These are phyloP conservation scores for Gila orcuttii DNA, from an alignment of 2,113 vertebrate genomes.

Conservation along the genomic window DNA sequence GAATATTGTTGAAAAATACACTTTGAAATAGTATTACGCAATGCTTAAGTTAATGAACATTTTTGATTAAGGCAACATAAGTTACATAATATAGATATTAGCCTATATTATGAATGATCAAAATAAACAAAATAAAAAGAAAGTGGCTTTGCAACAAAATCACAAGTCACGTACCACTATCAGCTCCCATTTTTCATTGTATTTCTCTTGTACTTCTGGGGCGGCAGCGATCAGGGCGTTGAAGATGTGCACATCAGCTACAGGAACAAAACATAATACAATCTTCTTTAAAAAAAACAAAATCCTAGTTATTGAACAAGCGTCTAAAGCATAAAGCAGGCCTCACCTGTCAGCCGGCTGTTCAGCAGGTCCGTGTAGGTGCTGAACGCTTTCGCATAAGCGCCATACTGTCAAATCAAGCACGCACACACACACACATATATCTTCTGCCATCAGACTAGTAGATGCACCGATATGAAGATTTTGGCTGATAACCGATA, in stretches of 20 bases:
- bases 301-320: too few relatives aligned
- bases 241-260: conserved; percentile 90
- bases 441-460: background rate
- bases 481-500: too few relatives aligned
- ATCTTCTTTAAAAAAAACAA: too few relatives aligned
- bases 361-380: conserved; percentile 85
- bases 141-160: background rate
- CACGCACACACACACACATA: background rate
- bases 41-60: too few relatives aligned
- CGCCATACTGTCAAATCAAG: conserved; percentile 77
- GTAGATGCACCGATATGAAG: too few relatives aligned
- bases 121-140: too few relatives aligned
- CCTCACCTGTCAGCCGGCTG: conserved; percentile 84
- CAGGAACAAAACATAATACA: background rate
- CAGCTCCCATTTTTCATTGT: conserved; percentile 78
- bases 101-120: too few relatives aligned
- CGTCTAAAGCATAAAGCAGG: background rate
- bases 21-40: too few relatives aligned
- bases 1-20: too few relatives aligned
- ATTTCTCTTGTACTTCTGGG: conserved; percentile 67
- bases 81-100: too few relatives aligned
- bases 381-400: conserved; percentile 79
- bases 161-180: conserved; percentile 69
- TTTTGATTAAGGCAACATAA: too few relatives aligned
- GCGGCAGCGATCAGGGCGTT: conserved; percentile 83